Evolutionary conservation across 1,140 invertebrate genomes (phyloP), one percentile per base, ranked within the genome.

Genomic region (Elymnias hypermnestra): DNA sequence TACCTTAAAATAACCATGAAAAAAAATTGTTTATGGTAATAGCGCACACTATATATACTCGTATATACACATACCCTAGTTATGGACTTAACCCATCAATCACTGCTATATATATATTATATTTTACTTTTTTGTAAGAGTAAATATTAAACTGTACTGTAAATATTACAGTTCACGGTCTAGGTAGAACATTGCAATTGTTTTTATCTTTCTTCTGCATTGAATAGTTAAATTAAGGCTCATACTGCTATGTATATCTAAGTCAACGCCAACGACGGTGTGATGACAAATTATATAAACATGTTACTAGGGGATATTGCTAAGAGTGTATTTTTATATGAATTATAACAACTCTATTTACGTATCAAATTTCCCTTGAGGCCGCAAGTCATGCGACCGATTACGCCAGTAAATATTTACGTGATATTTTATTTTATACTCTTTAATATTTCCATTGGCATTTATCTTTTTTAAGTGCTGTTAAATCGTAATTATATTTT

Each of bases 311-410:
- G 28, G 19, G 48, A 61, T 42, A 53, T 57, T 67, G 57, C 51
- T 41, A 61, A 54, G 63, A 63, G 53, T 60, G 60, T 81, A 76
- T 76, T 82, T 76, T 82, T 76, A 37, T 76, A 74, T 57, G 50
- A 56, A 59, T 31, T 68, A 58, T 59, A 63, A 36, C 17, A 38
- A 33, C n/a, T n/a, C 17, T 18, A 19, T 9, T 25, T 9, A 21
- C 25, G 6, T 18, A 7, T 6, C 5, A 18, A 10, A n/a, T 17
- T 4, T 19, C 5, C 19, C 19, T 3, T 21, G 6, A 21, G 13
- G 38, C 38, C 14, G 14, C 19, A 13, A 12, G 40, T 25, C 31
- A 35, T 33, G 26, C 28, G 31, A 31, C 33, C 21, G 36, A 12
- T 6, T 21, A n/a, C 38, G 46, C 28, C 15, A 28, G 38, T 26